Evolutionary conservation across 2,797 vertebrate genomes (phyloP), one percentile per base, ranked within the genome.

Genomic region (Chelon auratus): DNA sequence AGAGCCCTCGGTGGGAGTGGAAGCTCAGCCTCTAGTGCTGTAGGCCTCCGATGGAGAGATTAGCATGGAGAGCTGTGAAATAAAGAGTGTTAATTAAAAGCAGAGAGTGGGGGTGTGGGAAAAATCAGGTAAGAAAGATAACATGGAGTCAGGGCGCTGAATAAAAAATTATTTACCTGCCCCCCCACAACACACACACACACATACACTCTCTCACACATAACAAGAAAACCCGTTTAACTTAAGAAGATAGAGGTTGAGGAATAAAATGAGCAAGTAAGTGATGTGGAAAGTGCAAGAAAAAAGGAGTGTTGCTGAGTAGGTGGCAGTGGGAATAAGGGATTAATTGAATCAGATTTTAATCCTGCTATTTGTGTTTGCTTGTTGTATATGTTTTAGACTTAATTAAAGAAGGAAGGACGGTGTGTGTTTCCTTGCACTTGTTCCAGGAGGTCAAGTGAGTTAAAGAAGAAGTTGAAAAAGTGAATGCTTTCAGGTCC

Each of bases 21-120:
- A 85, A 85, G 82, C 89, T 88, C 87, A 83, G 83, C 84, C 69
- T 88, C 64, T 51, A 54, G 79, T 67, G 84, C 85, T 82, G 60
- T 66, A 75, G 82, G 82, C 77, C 82, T 79, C 80, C 8, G 90
- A 92, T 91, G 83, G 80, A 86, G 82, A 87, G 90, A 91, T 89
- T 88, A 89, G 76, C 79, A 24, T 50, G n/a, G 71, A 78, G 82
- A 80, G 69, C 63, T 68, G 70, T 68, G 86, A 90, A 91, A 88
- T 87, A 89, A 88, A 89, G 78, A 89, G 72, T 72, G 90, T 85
- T 91, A 91, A 91, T 90, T 91, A 91, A 90, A 91, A 87, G 80
- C 61, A 80, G 81, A 62, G 77, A 83, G 80, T 73, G 79, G 77
- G 80, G 84, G 83, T 88, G 87, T 87, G 88, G 88, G 87, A 89